Percentiles rank a stretch among this genome's conserved stretches.
Evolutionary conservation across 1,140 invertebrate genomes (phyloP).

Genomic region (Heliconius hermathena): DNA sequence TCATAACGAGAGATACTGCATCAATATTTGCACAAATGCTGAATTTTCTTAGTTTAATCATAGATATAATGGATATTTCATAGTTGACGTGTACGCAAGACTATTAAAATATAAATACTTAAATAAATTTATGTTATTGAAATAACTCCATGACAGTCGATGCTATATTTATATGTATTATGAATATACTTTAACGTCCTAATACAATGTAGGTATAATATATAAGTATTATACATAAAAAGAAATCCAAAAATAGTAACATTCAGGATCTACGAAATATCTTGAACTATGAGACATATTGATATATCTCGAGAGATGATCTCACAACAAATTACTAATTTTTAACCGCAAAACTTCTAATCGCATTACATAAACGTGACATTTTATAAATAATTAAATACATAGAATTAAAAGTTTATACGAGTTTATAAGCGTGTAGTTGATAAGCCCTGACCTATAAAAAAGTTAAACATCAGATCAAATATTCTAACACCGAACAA

Average conservation of each 20-base stretch:
- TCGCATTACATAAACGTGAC: not conserved
- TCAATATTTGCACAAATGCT: not conserved
- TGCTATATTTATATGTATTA: not conserved
- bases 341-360: not conserved
- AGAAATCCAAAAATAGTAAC: conserved; percentile 28
- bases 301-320: too few species aligned
- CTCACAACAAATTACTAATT: too few species aligned
- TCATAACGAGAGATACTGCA: not conserved
- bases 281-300: not conserved
- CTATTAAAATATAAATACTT: too few species aligned
- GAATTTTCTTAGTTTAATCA: not conserved
- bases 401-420: not conserved
- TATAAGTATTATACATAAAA: conserved; percentile 13
- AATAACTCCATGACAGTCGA: not conserved
- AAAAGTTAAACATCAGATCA: conserved; percentile 25
- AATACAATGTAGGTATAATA: conserved; percentile 6
- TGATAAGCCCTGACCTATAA: conserved; percentile 24
- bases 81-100: too few species aligned
- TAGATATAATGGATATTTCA: not conserved
- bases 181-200: not conserved
- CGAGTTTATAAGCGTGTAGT: not conserved
- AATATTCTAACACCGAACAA: conserved; percentile 20
- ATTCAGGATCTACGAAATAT: conserved; percentile 2
- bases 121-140: not conserved
- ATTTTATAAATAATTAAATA: not conserved